These are phyloP conservation scores for Phenganax stokvisi DNA, from an alignment of 92 coral and sea anemone genomes.

Conservation along the genomic window DNA sequence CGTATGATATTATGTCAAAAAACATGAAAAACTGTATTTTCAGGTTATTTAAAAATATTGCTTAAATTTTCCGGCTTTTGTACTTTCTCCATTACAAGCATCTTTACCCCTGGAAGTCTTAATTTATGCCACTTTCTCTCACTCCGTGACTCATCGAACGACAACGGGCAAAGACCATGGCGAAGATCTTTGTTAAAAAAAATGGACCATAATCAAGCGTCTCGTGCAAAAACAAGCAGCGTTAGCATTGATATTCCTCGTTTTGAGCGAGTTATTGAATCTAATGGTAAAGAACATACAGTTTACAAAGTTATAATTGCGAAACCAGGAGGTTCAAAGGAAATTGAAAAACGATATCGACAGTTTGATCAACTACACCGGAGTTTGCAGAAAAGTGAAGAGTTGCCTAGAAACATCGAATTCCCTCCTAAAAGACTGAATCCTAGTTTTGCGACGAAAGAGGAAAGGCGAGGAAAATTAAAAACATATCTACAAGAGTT, in stretches of 20 bases:
- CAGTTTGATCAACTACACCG: slow-evolving; percentile 73
- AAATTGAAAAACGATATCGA: slow-evolving; percentile 62
- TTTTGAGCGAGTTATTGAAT: slow-evolving; percentile 61
- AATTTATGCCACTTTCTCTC: too few relatives aligned
- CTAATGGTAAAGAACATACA: slow-evolving; percentile 53
- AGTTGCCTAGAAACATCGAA: slow-evolving; percentile 64
- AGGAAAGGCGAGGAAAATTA: slow-evolving; percentile 69
- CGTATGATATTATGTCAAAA: too few relatives aligned
- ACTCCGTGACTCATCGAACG: too few relatives aligned
- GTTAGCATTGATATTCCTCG: slow-evolving; percentile 64
- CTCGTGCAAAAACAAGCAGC: slow-evolving; percentile 3
- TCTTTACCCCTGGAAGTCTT: too few relatives aligned
- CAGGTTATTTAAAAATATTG: too few relatives aligned
- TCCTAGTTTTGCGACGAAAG: slow-evolving; percentile 59
- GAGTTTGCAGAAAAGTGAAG: slow-evolving; percentile 53
- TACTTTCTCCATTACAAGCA: too few relatives aligned
- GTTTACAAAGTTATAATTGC: slow-evolving; percentile 73
- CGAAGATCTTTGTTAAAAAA: neutral
- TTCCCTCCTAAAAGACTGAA: slow-evolving; percentile 58
- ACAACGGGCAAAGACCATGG: too few relatives aligned
- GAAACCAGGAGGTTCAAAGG: slow-evolving; percentile 70
- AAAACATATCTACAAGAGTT: slow-evolving; percentile 63
- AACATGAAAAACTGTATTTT: too few relatives aligned
- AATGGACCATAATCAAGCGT: slow-evolving; percentile 10
- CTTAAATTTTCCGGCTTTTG: too few relatives aligned